Conservation (phyloP, 2,888 invertebrate species). For the Eupithecia subfuscata region DNA sequence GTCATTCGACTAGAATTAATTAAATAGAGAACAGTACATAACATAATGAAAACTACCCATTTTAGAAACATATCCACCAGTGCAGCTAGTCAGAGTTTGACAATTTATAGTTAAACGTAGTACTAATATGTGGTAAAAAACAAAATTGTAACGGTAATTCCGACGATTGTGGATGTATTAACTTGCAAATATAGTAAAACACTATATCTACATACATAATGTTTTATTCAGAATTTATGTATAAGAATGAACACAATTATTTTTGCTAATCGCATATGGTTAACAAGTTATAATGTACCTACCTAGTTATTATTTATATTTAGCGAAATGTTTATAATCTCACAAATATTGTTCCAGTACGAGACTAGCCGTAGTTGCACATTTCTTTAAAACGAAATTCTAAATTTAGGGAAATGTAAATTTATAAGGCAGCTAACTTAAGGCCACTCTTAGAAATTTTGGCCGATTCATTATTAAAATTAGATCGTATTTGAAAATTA, state of each 20-base stretch:
- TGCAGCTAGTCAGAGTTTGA: conserved; percentile 41
- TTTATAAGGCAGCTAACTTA: conserved; percentile 6
- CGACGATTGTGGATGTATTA: background rate
- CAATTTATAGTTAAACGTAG: conserved; percentile 1
- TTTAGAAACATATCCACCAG: conserved; percentile 70
- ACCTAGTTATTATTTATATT: conserved; percentile 52
- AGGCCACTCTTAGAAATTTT: conserved; percentile 10
- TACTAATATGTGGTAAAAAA: background rate
- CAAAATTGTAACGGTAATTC: background rate
- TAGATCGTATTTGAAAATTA: conserved; percentile 11
- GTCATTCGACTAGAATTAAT: conserved; percentile 43
- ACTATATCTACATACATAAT: background rate
- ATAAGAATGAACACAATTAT: conserved; percentile 18
- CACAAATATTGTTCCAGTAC: conserved; percentile 41
- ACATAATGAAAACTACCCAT: conserved; percentile 18
- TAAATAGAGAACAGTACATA: conserved; percentile 33
- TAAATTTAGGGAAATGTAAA: conserved; percentile 12
- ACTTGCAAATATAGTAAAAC: background rate
- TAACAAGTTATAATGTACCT: conserved; percentile 46
- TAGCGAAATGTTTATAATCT: conserved; percentile 57
- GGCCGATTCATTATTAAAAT: conserved; percentile 7
- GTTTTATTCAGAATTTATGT: background rate
- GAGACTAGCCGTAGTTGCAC: conserved; percentile 33
- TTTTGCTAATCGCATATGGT: conserved; percentile 45
- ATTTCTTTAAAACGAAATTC: conserved; percentile 19